Evolutionary conservation across 2,113 vertebrate species (phyloP), one percentile per base, ranked within the genome.

Genomic region (Antechinus stuartii): DNA sequence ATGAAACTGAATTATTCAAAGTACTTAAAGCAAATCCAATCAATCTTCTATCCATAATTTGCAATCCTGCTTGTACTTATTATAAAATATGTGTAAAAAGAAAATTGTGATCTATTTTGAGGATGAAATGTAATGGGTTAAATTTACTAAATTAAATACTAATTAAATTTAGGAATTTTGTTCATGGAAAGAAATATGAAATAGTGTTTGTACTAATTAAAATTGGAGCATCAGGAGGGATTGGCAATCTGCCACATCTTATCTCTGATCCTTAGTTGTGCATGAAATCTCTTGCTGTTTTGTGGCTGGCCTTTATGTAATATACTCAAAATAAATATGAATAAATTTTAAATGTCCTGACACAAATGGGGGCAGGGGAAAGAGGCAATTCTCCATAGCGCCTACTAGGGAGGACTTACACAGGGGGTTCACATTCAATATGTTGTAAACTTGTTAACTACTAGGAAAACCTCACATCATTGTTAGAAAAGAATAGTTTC

Each of bases 131-230:
- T 91, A 61, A 95, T 84, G 92, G 92, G 95, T 97, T 97, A 95
- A 95, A 93, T 95, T 94, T 96, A 93, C 56, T 97, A 50, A 97
- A 95, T 96, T 96, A 96, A 91, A 56, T 93, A 97, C 94, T 92
- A 56, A 57, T 95, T 95, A 95, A 94, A 96, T 97, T 96, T 94
- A 95, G 97, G 97, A 97, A 97, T 97, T 97, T 96, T 92, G 95
- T 98, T 56, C 89, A 27, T 90, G 92, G 96, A 97, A 97, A 94
- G 46, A 96, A 97, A 96, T 68, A 90, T 0, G 52, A 94, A 95
- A 46, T 89, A 93, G 91, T 91, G 90, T 94, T 96, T 27, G 0
- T 96, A 56, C 95, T 96, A 97, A 98, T 98, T 97, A 97, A 97
- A 54, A 94, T 54, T 94, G 93, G 91, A 95, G 96, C 95, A 97